A percentile compares a stretch with the other conserved stretches of the same genome.
Conservation (phyloP, 2,797 vertebrate species). For the Scleropages formosus region DNA sequence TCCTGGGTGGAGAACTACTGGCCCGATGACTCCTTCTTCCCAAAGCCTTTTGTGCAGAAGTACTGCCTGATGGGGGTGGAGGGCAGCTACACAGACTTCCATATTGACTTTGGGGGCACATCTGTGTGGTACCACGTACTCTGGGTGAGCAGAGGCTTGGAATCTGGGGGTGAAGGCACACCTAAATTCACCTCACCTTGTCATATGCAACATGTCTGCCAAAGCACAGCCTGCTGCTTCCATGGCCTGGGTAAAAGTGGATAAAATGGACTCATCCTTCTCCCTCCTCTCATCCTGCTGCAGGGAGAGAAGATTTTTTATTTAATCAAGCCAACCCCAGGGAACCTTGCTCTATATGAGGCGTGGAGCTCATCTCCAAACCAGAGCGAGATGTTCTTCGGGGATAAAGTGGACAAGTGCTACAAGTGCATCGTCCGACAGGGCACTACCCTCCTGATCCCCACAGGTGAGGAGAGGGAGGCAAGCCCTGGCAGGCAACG, state of each 20-base stretch:
- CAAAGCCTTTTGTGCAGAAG: conserved; percentile 98
- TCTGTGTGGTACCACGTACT: conserved; percentile 99
- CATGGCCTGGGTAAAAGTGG: conserved; percentile 24
- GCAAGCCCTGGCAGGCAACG: no score
- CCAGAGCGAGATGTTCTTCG: conserved; percentile 98
- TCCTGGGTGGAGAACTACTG: conserved; percentile 99
- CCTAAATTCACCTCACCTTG: not conserved
- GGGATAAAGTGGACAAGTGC: conserved; percentile 94
- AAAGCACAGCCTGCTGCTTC: conserved; percentile 26
- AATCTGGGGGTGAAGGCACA: not conserved
- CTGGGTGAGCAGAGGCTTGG: conserved; percentile 76
- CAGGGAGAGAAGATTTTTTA: conserved; percentile 98
- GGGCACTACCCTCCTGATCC: conserved; percentile 96
- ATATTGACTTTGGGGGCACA: conserved; percentile 98
- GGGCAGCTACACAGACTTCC: conserved; percentile 97
- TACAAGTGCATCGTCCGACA: conserved; percentile 93
- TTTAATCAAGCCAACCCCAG: conserved; percentile 90
- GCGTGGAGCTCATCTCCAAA: conserved; percentile 96
- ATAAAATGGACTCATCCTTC: not conserved
- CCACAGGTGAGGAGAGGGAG: conserved; percentile 83
- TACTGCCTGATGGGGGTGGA: conserved; percentile 98
- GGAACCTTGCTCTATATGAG: conserved; percentile 95
- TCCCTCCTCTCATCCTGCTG: conserved; percentile 2
- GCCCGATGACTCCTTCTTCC: conserved; percentile 97
- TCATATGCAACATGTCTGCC: conserved; percentile 19